These are phyloP conservation scores for Trichosurus vulpecula DNA, from an alignment of 2,797 vertebrate genomes.

Conservation along the genomic window DNA sequence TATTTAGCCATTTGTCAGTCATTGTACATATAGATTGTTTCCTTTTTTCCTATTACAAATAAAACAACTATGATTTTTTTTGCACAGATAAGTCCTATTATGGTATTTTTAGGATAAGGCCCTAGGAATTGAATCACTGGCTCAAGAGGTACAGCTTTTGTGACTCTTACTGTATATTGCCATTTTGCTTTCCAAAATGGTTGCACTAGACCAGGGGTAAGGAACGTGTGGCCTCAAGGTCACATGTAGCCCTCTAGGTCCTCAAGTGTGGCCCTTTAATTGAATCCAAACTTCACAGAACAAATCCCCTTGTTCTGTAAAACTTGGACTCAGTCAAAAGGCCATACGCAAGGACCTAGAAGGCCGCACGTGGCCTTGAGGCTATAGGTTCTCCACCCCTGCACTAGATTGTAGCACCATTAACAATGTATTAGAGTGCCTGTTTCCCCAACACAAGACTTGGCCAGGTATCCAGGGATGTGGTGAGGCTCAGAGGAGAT, in stretches of 20 bases:
- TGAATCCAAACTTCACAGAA: no score
- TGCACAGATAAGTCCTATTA: not conserved
- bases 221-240: no score
- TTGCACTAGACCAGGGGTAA: not conserved
- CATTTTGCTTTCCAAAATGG: not conserved
- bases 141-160: not conserved
- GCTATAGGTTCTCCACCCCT: no score
- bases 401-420: not conserved
- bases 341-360: no score
- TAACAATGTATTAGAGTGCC: not conserved
- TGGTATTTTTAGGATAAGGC: not conserved
- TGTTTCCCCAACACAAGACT: not conserved
- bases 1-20: not conserved
- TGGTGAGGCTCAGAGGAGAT: not conserved
- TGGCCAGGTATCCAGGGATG: not conserved
- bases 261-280: no score
- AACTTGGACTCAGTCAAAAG: no score
- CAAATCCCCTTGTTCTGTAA: no score
- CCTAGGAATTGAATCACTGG: not conserved
- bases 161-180: not conserved
- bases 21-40: not conserved
- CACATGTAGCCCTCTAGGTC: no score
- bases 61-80: not conserved
- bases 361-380: no score
- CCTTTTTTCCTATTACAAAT: not conserved